Evolutionary conservation across 2,888 invertebrate genomes (phyloP).

Genomic region (Acholoe squamosa): DNA sequence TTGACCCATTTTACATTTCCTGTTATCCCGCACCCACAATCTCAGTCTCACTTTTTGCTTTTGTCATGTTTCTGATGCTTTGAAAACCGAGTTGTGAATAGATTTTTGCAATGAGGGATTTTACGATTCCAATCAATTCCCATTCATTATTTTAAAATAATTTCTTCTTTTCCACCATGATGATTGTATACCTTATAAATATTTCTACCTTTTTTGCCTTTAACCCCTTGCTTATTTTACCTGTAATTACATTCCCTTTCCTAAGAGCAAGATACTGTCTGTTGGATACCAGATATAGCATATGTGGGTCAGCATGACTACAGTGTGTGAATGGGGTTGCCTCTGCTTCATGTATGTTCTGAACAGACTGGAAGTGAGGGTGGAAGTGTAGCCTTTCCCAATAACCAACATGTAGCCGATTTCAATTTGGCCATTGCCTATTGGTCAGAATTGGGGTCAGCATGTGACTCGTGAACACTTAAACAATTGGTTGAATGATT

Average conservation of each 20-base stretch:
- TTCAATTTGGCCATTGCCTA: constrained; percentile 24
- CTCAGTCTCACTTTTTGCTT: too few relatives aligned
- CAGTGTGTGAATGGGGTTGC: constrained; percentile 23
- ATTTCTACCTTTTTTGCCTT: background rate
- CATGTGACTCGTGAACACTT: constrained; percentile 32
- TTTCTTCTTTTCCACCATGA: too few relatives aligned
- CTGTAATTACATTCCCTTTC: background rate
- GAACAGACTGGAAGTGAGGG: constrained; percentile 11
- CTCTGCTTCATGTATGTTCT: background rate
- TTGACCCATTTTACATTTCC: background rate
- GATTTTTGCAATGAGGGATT: too few relatives aligned
- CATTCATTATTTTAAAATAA: too few relatives aligned
- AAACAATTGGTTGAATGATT: constrained; percentile 57
- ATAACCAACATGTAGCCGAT: background rate
- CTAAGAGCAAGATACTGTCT: too few relatives aligned
- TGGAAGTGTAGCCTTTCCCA: background rate
- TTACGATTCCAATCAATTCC: too few relatives aligned
- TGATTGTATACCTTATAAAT: too few relatives aligned
- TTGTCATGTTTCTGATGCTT: too few relatives aligned
- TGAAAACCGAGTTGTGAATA: too few relatives aligned
- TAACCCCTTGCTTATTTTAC: background rate
- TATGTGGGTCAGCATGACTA: constrained; percentile 12
- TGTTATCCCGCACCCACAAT: too few relatives aligned
- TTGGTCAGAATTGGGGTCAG: background rate
- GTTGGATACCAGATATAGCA: background rate